These are phyloP conservation scores for Bovichtus variegatus DNA, from an alignment of 2,797 vertebrate species.

Conservation along the genomic window DNA sequence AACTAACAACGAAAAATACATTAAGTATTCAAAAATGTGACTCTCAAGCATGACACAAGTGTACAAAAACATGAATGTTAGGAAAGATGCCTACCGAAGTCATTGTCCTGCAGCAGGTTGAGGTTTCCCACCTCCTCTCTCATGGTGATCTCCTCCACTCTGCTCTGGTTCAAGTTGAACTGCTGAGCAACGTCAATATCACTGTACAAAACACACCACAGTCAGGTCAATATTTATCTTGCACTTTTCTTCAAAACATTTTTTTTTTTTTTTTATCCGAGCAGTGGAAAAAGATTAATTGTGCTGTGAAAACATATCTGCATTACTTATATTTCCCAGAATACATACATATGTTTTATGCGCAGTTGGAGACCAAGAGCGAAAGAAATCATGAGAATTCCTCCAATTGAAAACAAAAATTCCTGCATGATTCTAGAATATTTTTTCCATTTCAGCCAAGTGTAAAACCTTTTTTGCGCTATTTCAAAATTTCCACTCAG, in stretches of 20 bases:
- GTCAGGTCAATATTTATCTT: neutral
- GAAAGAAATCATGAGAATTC: neutral
- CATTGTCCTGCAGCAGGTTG: constrained; percentile 94
- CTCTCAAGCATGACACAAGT: neutral
- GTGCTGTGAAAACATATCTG: neutral
- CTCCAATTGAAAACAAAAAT: neutral
- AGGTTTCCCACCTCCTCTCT: constrained; percentile 96
- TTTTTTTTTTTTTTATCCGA: neutral
- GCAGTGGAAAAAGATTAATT: neutral
- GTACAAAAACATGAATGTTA: neutral
- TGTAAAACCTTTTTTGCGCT: no score
- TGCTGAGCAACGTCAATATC: constrained; percentile 97
- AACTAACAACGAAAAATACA: neutral
- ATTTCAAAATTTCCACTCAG: no score
- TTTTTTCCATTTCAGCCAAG: no score
- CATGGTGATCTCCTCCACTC: constrained; percentile 97
- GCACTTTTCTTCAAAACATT: neutral
- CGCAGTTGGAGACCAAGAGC: neutral
- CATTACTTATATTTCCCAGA: neutral
- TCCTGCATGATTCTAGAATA: neutral
- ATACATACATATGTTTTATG: neutral
- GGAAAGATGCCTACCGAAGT: constrained; percentile 87
- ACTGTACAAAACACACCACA: constrained; percentile 72
- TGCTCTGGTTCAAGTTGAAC: constrained; percentile 95
- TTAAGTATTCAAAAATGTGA: neutral